A percentile compares a stretch with the other conserved stretches of the same genome.
Evolutionary conservation across 2,888 invertebrate species (phyloP).

Genomic region (Sinopyrophorus schimmeli): DNA sequence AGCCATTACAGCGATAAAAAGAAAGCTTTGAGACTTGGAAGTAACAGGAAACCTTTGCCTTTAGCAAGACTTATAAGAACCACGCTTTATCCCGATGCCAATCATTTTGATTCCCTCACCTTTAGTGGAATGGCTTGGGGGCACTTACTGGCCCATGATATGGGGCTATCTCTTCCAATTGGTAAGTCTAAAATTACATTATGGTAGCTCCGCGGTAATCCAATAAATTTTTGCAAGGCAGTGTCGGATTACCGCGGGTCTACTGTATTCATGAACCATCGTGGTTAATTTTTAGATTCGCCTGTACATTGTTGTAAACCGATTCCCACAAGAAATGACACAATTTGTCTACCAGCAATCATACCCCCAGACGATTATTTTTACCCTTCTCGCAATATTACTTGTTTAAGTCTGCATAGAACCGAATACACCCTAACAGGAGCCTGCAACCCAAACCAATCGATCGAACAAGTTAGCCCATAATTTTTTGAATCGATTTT

Average conservation of each 20-base stretch:
- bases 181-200: too few species aligned
- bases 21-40: slow-evolving; percentile 54
- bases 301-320: slow-evolving; percentile 15
- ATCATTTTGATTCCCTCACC: slow-evolving; percentile 62
- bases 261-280: too few species aligned
- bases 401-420: slow-evolving; percentile 6
- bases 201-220: too few species aligned
- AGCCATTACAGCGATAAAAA: slow-evolving; percentile 63
- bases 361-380: slow-evolving; percentile 10
- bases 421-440: background rate
- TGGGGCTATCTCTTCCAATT: slow-evolving; percentile 48
- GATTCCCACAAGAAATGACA: background rate
- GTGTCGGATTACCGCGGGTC: too few species aligned
- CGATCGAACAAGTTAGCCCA: background rate
- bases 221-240: too few species aligned
- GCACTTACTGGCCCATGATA: slow-evolving; percentile 71
- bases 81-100: slow-evolving; percentile 60
- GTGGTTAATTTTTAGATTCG: too few species aligned
- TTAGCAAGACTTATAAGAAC: slow-evolving; percentile 66
- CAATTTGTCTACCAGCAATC: slow-evolving; percentile 5
- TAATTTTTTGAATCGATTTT: background rate
- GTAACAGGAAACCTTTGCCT: slow-evolving; percentile 60
- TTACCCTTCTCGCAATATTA: slow-evolving; percentile 12
- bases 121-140: slow-evolving; percentile 72
- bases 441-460: background rate